Evolutionary conservation across 1,140 invertebrate species (phyloP).

Genomic region (Cyphomyrmex costatus): DNA sequence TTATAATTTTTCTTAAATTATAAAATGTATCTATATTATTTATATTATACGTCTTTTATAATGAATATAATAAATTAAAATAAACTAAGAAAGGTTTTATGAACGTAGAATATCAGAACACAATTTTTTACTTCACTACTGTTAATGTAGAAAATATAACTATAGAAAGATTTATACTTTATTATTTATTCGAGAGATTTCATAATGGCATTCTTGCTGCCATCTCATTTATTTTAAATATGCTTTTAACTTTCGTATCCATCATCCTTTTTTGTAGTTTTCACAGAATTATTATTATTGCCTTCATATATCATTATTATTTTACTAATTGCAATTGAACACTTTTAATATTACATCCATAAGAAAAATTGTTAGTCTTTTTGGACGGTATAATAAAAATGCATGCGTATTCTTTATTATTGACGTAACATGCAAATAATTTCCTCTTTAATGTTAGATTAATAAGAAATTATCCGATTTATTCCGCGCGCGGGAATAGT

Average conservation of each 20-base stretch:
- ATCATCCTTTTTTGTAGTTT: neutral
- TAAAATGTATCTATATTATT: neutral
- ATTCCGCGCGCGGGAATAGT: neutral
- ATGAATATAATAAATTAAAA: neutral
- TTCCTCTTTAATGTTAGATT: conserved; percentile 25
- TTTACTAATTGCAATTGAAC: neutral
- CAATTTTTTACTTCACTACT: neutral
- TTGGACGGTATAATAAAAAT: neutral
- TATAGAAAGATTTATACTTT: neutral
- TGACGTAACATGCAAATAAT: neutral
- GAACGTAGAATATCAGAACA: neutral
- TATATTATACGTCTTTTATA: neutral
- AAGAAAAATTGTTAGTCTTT: neutral
- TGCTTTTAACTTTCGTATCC: neutral
- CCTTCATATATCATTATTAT: neutral
- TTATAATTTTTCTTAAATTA: neutral
- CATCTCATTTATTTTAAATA: neutral
- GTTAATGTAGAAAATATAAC: neutral
- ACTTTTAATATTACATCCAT: neutral
- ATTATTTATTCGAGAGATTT: neutral
- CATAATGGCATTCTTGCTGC: neutral
- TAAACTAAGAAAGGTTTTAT: neutral
- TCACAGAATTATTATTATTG: neutral
- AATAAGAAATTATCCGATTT: conserved; percentile 35
- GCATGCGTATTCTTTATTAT: neutral